These are phyloP conservation scores for Gallinago undulata DNA, from an alignment of 2,113 vertebrate genomes.

Conservation along the genomic window DNA sequence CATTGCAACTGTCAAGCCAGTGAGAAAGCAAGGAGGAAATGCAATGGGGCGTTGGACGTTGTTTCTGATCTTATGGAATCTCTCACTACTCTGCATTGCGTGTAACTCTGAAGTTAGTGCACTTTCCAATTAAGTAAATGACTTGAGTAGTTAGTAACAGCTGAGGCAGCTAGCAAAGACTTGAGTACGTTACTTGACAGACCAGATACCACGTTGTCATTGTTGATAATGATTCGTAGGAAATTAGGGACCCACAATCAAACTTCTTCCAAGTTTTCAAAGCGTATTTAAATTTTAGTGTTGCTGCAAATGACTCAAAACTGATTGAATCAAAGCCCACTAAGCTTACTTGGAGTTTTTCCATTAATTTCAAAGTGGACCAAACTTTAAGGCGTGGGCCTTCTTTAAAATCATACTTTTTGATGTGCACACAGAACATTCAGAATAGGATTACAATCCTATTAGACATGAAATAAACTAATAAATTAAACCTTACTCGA, in stretches of 20 bases:
- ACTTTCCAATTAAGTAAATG: not conserved
- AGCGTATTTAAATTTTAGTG: not conserved
- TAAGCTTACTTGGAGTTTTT: not conserved
- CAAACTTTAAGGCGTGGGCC: not conserved
- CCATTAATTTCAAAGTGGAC: constrained; percentile 8
- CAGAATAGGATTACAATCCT: constrained; percentile 47
- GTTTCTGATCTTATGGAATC: not conserved
- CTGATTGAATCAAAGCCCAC: not conserved
- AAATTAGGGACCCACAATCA: not conserved
- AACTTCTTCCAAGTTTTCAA: not conserved
- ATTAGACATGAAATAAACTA: not conserved
- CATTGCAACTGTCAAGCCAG: not conserved
- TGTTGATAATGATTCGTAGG: not conserved
- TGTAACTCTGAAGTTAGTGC: not conserved
- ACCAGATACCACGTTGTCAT: not conserved
- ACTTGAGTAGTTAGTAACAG: not conserved
- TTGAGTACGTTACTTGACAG: not conserved
- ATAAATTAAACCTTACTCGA: not conserved
- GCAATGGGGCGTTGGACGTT: not conserved
- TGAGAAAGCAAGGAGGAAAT: not conserved
- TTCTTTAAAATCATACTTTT: not conserved
- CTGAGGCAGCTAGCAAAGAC: not conserved
- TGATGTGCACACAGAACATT: constrained; percentile 4
- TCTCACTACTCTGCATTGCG: not conserved
- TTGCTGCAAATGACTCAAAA: not conserved